phyloP scores from a whole-genome alignment of 1,140 invertebrate species.

The Anoplophora glabripennis region DNA sequence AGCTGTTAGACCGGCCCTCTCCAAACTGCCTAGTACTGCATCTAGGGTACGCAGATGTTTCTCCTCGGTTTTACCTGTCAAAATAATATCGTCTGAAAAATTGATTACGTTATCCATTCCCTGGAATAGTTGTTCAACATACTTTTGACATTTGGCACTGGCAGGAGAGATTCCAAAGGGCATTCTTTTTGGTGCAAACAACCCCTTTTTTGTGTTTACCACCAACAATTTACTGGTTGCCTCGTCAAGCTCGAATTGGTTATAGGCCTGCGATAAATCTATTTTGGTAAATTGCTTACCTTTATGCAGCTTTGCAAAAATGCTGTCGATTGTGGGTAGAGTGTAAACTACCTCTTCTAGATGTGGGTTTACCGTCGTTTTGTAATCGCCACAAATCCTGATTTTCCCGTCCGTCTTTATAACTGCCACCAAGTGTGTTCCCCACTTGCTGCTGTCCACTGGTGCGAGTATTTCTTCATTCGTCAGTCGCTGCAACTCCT shows the following conservation, averaged over 20 bases:
- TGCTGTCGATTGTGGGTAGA: constrained; percentile 39
- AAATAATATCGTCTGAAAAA: no score
- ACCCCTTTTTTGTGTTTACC: constrained; percentile 27
- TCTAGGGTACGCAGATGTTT: no score
- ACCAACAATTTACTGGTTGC: constrained; percentile 20
- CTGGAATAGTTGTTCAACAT: constrained; percentile 32
- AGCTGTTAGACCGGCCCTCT: no score
- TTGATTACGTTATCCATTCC: no score
- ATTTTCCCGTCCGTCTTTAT: constrained; percentile 47
- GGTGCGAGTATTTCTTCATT: no score
- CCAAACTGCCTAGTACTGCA: no score
- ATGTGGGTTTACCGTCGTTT: constrained; percentile 29
- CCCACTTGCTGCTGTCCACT: constrained; percentile 3
- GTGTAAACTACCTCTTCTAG: constrained; percentile 27
- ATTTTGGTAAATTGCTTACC: constrained; percentile 40
- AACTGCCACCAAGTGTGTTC: constrained; percentile 46
- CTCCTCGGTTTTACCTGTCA: no score
- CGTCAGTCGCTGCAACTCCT: no score
- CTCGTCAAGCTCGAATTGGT: constrained; percentile 42
- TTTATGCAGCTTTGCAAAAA: constrained; percentile 32
- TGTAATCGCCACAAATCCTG: constrained; percentile 30
- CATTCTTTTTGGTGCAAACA: constrained; percentile 47
- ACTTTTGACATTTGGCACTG: constrained; percentile 47
- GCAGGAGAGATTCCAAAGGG: constrained; percentile 50
- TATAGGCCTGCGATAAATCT: constrained; percentile 46